phyloP scores from a whole-genome alignment of 2,113 vertebrate species.

The Gymnorhina tibicen region DNA sequence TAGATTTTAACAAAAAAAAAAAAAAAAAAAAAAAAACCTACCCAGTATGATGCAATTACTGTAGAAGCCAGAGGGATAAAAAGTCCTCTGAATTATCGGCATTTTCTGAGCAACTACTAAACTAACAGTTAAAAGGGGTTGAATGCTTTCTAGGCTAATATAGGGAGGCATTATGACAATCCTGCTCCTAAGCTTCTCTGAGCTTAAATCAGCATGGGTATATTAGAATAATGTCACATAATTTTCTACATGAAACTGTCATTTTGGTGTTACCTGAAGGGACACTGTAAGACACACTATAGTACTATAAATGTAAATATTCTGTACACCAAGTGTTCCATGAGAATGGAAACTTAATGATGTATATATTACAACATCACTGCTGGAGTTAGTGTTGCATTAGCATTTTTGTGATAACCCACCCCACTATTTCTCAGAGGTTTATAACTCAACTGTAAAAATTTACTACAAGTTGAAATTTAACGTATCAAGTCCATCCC shows the following conservation, averaged over 20 bases:
- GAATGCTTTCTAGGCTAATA: conserved; percentile 11
- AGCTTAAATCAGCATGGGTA: conserved; percentile 48
- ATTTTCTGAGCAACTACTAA: conserved; percentile 12
- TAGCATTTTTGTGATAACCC: conserved; percentile 57
- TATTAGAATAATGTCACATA: conserved; percentile 64
- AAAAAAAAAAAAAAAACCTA: not conserved
- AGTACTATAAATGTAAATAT: conserved; percentile 69
- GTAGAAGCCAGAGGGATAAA: not conserved
- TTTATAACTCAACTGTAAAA: conserved; percentile 46
- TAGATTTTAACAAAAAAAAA: not conserved
- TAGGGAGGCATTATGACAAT: conserved; percentile 31
- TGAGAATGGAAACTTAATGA: conserved; percentile 61
- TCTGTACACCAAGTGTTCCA: conserved; percentile 43
- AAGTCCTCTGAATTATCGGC: not conserved
- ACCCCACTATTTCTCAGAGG: conserved; percentile 17
- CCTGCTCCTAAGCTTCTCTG: conserved; percentile 9
- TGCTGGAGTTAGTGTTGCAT: conserved; percentile 25
- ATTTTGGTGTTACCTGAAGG: conserved; percentile 61
- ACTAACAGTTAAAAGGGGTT: conserved; percentile 17
- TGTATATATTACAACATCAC: conserved; percentile 56
- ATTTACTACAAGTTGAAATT: conserved; percentile 33
- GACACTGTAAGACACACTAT: conserved; percentile 42
- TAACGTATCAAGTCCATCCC: not conserved
- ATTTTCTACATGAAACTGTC: conserved; percentile 61
- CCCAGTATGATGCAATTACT: not conserved